Base-by-base conservation (phyloP, 2,113 vertebrate species). In the Brachypteracias leptosomus region DNA sequence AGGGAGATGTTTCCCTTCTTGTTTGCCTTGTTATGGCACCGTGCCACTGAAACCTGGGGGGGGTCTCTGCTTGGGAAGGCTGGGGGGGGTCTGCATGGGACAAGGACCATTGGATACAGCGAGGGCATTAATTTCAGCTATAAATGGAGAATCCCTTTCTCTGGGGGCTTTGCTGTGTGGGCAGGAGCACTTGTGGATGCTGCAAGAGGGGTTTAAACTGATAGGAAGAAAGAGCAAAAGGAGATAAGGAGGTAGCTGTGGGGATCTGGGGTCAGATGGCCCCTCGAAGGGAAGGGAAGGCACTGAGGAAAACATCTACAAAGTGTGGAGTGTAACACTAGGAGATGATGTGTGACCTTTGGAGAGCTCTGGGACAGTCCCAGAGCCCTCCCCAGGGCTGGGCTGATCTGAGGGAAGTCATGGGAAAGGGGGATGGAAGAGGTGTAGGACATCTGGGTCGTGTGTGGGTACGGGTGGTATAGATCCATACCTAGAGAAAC, bases 281-380 rank as follows among this genome's bases (percentile, higher is more conserved):
- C 42, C 55, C 40, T 28, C 6, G 17, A 65, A 67, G 29, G 52
- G 31, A 24, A 38, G 24, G 63, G 25, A 44, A 46, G 82, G n/a
- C 49, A 49, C 38, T 1, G 0, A 2, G 7, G 54, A 68, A 88
- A 84, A 72, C 68, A 57, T 68, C 86, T 51, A 13, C 38, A 68
- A 35, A 65, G 13, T 67, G 65, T 61, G 51, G 36, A 42, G 75
- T 49, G 90, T 88, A 88, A 95, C 67, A 17, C 79, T 68, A 92
- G 95, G 61, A 95, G 91, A 62, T 71, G 63, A n/a, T 17, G 3
- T 31, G 0, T 94, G 93, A 95, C 89, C 95, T 95, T 89, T 91
- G 84, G 52, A 42, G 72, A 40, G 7, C 44, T 83, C 81, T 36
- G 4, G 51, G 38, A 4, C 26, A 15, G 88, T 9, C 44, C 49